Conservation (phyloP, 1,140 invertebrate genomes). For the Tigriopus japonicus region DNA sequence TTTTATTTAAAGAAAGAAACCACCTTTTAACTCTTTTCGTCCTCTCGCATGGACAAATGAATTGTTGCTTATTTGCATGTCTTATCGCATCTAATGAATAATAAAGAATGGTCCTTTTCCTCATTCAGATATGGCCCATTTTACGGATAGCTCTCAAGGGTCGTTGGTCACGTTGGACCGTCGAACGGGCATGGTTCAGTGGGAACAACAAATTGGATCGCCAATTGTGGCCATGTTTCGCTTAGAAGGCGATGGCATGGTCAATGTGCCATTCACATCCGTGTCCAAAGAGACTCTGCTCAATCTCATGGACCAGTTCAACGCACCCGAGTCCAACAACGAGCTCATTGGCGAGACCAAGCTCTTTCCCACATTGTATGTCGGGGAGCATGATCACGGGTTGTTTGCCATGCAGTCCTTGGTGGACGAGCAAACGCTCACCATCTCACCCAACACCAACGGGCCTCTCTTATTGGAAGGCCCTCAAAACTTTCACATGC, state of each 20-base stretch:
- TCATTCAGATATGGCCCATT: slow-evolving; percentile 64
- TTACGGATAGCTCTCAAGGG: slow-evolving; percentile 72
- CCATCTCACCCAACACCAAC: slow-evolving; percentile 21
- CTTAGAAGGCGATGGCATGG: slow-evolving; percentile 45
- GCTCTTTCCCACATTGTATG: slow-evolving; percentile 68
- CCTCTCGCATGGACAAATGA: slow-evolving; percentile 1
- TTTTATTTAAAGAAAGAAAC: too few relatives aligned
- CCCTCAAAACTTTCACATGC: background rate
- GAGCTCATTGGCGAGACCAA: slow-evolving; percentile 45
- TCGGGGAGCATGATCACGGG: slow-evolving; percentile 70
- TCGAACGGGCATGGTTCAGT: slow-evolving; percentile 50
- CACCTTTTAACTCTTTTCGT: slow-evolving; percentile 19
- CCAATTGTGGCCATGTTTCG: slow-evolving; percentile 79
- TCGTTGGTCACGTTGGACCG: slow-evolving; percentile 55
- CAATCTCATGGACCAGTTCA: slow-evolving; percentile 42
- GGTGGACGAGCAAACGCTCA: slow-evolving; percentile 52
- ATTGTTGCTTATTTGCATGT: too few relatives aligned
- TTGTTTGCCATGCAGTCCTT: slow-evolving; percentile 76
- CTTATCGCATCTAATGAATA: too few relatives aligned
- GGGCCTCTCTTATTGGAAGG: slow-evolving; percentile 15
- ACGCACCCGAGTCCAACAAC: slow-evolving; percentile 19
- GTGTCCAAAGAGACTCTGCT: slow-evolving; percentile 65
- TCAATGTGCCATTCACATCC: slow-evolving; percentile 71
- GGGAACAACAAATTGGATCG: slow-evolving; percentile 66
- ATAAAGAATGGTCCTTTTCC: slow-evolving; percentile 18